Evolutionary conservation across 2,797 vertebrate species (phyloP), one percentile per base, ranked within the genome.

Genomic region (Notolabrus celidotus): DNA sequence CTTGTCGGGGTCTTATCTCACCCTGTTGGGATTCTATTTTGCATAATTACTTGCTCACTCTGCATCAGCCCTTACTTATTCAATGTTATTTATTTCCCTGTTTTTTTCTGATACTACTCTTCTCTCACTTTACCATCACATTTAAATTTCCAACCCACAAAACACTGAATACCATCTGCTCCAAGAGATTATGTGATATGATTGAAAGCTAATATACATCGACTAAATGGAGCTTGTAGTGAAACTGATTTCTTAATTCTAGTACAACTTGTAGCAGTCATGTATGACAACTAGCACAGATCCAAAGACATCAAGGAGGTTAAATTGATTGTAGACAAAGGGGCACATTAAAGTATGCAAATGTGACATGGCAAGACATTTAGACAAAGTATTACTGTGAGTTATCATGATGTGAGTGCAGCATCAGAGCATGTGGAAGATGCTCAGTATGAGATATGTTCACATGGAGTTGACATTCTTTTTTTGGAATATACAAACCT

Each of bases 241-340:
- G n/a, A n/a, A n/a, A n/a, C n/a, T n/a, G n/a, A n/a, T n/a, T n/a
- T n/a, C n/a, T n/a, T n/a, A n/a, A n/a, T n/a, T n/a, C n/a, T n/a
- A n/a, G n/a, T n/a, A n/a, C n/a, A n/a, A n/a, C n/a, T n/a, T n/a
- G n/a, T n/a, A n/a, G n/a, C 23, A 11, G 12, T 58, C 12, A 66
- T 47, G 38, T 29, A 50, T 17, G n/a, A 60, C 42, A 15, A 29
- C 2, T 4, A 41, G 16, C 2, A 1, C 6, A 33, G 17, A 53
- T 54, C 39, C 53, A 49, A 42, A 50, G 1, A 45, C 29, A 66
- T 39, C 17, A 33, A 52, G 33, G 14, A 25, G 46, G 10, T 50
- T 23, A 19, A 45, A 73, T 39, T 17, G 1, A 31, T 43, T 54
- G 50, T 12, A 27, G n/a, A n/a, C n/a, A n/a, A n/a, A n/a, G n/a